Conservation (phyloP, 2,888 invertebrate species). For the Agrochola macilenta region DNA sequence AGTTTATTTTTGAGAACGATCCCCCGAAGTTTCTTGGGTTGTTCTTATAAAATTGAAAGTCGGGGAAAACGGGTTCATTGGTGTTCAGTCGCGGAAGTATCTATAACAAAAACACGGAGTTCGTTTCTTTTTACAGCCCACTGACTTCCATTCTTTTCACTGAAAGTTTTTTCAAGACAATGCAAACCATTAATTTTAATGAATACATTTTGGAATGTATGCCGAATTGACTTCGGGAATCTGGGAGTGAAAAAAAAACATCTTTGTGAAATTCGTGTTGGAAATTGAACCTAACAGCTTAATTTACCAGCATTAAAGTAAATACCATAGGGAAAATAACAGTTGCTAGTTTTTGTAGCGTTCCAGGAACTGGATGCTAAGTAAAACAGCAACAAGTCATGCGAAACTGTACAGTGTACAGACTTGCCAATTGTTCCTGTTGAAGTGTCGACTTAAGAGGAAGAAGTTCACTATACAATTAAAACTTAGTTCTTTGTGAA, state of each 20-base stretch:
- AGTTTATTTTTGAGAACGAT: constrained; percentile 46
- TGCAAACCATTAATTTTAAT: constrained; percentile 25
- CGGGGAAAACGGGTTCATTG: constrained; percentile 40
- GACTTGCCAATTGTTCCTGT: constrained; percentile 35
- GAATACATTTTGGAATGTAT: constrained; percentile 5
- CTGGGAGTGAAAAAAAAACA: not conserved
- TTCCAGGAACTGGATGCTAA: constrained; percentile 37
- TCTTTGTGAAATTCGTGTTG: constrained; percentile 13
- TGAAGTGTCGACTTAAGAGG: not conserved
- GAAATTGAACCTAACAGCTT: constrained; percentile 44
- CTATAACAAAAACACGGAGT: constrained; percentile 48
- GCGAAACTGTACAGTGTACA: constrained; percentile 3
- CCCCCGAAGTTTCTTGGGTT: constrained; percentile 26
- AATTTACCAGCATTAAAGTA: constrained; percentile 37
- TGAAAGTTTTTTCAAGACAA: constrained; percentile 33
- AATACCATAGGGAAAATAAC: constrained; percentile 43
- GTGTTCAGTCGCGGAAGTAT: constrained; percentile 44
- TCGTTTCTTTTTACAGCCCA: constrained; percentile 52
- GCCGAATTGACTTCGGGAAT: not conserved
- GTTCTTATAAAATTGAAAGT: constrained; percentile 51
- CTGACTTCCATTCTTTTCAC: constrained; percentile 39
- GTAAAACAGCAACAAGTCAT: constrained; percentile 49
- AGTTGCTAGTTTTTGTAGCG: constrained; percentile 35
- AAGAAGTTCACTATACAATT: constrained; percentile 23
- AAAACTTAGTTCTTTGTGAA: not conserved